Evolutionary conservation across 2,888 invertebrate genomes (phyloP), one percentile per base, ranked within the genome.

Genomic region (Pomacea canaliculata): DNA sequence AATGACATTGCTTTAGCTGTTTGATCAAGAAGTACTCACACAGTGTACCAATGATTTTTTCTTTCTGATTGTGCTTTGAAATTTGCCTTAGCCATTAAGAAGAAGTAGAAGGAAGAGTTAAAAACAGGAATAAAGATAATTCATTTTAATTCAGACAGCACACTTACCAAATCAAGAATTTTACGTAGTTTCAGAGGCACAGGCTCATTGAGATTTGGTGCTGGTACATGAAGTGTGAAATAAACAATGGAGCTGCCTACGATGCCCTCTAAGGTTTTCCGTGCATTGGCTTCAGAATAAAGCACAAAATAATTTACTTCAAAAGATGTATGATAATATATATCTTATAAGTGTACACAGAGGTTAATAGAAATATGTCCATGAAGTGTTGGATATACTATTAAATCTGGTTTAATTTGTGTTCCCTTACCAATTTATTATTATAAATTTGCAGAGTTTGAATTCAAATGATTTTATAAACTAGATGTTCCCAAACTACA

Each of bases 101-200:
- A 56, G 51, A 7, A 13, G 51, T 37, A 37, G 37, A 56, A 56
- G 10, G 51, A 56, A 16, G 12, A 56, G 51, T 16, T 7, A 56
- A 56, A 7, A 56, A 56, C 2, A 9, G 7, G 49, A 51, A 5
- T 8, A 49, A 51, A 49, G 7, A 12, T 51, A 70, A 9, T 56
- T 56, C 51, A 13, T 10, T 56, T 16, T 56, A 56, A 10, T 10
- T 56, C 8, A 2, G 51, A 56, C 51, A 13, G 51, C 51, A 10
- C 51, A 56, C 51, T 78, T 80, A 92, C 98, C 96, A 99, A 95
- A 91, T 99, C 99, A n/a, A 99, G 93, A 83, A 98, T 97, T 90
- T 95, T 95, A 91, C 95, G 94, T 73, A 97, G 93, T 88, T 94
- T 94, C 83, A 95, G 93, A 16, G 96, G 93, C 4, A 95, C 94